Base-by-base conservation (phyloP, 2,888 invertebrate genomes). In the Melieria picta region DNA sequence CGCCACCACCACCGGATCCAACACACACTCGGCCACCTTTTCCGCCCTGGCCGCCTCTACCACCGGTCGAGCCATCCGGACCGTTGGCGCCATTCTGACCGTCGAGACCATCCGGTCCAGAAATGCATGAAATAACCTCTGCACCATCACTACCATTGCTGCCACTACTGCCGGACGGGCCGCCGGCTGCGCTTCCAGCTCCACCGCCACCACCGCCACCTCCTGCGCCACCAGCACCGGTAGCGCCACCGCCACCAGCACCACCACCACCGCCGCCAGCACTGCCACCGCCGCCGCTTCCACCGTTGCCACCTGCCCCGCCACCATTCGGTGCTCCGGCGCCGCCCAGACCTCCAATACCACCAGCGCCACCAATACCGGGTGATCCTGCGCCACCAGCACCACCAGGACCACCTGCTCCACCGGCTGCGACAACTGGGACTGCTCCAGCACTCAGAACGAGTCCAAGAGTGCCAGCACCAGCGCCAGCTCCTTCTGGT, bases 241-340 rank as follows among this genome's bases (percentile, higher is more conserved):
- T 57, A 55, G 73, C 71, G 45, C 67, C 67, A 6, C 74, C 72
- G n/a, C 43, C 69, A 5, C 78, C 74, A 30, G 77, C 75, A 10
- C 78, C 42, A 42, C 60, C 43, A 45, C 60, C 60, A 45, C 7
- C 45, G 43, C 5, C 60, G 45, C n/a, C 6, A 60, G 45, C 60
- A 30, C n/a, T 7, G 9, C 11, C 45, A 60, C 13, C 11, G 4
- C 42, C 30, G 3, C 76, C 73, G 11, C 73, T 73, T 0, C 76
- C 72, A 30, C 72, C 71, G 11, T 72, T 67, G 13, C 73, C 76
- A 47, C 76, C 75, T 6, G 67, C 78, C 1, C 81, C 78, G 5
- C 73, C 75, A 11, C 30, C 30, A 30, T 30, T 30, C 30, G 30
- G 30, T 30, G 76, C 77, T 13, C 79, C 65, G 45, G 80, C 82